These are phyloP conservation scores for Hiodon alosoides DNA, from an alignment of 2,113 vertebrate genomes.

Conservation along the genomic window DNA sequence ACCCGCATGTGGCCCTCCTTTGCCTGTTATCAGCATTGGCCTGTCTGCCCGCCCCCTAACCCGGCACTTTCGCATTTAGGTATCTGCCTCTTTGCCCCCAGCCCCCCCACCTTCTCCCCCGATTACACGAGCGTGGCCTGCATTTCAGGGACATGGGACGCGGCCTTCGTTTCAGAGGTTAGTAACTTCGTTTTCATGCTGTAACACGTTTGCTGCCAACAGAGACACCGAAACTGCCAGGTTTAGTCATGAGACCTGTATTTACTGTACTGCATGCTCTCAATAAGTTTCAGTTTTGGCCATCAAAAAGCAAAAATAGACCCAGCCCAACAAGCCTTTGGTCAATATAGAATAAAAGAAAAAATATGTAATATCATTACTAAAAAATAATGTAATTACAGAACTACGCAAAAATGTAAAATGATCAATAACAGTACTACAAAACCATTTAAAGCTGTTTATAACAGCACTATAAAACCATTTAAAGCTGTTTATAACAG, in stretches of 20 bases:
- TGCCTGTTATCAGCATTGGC: no score
- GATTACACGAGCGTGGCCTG: no score
- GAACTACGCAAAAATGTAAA: no score
- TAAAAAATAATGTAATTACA: no score
- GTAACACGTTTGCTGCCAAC: neutral
- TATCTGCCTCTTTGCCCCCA: neutral
- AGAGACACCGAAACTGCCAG: neutral
- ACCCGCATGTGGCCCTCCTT: neutral
- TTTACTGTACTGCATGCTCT: constrained; percentile 15
- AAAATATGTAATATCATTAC: no score
- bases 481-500: no score
- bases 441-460: no score
- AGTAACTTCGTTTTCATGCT: no score
- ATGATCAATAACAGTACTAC: no score
- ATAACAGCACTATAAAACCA: no score
- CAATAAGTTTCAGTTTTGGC: constrained; percentile 14
- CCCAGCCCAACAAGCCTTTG: constrained; percentile 51
- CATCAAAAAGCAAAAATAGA: constrained; percentile 39
- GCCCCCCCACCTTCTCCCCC: neutral
- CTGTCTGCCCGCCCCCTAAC: neutral
- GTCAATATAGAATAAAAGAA: no score
- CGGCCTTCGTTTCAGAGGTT: no score
- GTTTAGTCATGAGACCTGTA: constrained; percentile 13
- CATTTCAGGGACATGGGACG: neutral
- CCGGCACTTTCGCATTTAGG: neutral